Percentiles rank a stretch among this genome's conserved stretches.
Conservation (phyloP, 2,113 vertebrate genomes). For the Hippocampus barbouri region DNA sequence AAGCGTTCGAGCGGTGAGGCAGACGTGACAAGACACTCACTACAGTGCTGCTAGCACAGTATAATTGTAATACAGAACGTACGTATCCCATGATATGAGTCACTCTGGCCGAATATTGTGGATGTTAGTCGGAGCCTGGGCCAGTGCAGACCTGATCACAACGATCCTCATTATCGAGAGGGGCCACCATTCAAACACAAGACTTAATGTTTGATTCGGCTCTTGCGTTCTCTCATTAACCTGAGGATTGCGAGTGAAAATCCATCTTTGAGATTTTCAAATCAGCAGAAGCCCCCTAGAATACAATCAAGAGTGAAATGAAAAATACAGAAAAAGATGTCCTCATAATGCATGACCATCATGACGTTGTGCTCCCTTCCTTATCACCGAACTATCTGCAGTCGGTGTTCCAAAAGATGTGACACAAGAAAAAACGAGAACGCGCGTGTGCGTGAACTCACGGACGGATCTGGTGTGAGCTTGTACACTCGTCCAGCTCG, state of each 20-base stretch:
- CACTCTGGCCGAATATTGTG: background rate
- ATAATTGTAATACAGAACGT: too few species aligned
- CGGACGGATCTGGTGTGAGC: constrained; percentile 56
- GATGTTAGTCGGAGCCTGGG: background rate
- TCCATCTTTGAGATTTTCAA: background rate
- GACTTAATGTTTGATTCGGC: background rate
- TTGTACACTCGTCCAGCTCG: constrained; percentile 55
- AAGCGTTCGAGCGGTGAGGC: too few species aligned
- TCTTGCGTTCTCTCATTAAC: background rate
- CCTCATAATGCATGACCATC: background rate
- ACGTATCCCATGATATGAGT: background rate
- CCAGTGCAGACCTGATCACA: background rate
- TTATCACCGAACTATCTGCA: constrained; percentile 23
- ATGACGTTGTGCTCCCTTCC: background rate
- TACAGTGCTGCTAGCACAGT: too few species aligned
- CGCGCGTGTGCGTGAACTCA: constrained; percentile 29
- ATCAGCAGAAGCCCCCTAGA: background rate
- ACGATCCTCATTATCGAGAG: background rate
- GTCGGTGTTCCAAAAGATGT: constrained; percentile 5
- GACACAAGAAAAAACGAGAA: background rate
- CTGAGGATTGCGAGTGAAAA: background rate
- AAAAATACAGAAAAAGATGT: background rate
- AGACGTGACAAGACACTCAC: too few species aligned
- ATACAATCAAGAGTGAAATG: background rate
- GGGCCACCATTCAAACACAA: background rate